A percentile compares a stretch with the other conserved stretches of the same genome.
Conservation (phyloP, 2,888 invertebrate species). For the Apodemia hepburni region DNA sequence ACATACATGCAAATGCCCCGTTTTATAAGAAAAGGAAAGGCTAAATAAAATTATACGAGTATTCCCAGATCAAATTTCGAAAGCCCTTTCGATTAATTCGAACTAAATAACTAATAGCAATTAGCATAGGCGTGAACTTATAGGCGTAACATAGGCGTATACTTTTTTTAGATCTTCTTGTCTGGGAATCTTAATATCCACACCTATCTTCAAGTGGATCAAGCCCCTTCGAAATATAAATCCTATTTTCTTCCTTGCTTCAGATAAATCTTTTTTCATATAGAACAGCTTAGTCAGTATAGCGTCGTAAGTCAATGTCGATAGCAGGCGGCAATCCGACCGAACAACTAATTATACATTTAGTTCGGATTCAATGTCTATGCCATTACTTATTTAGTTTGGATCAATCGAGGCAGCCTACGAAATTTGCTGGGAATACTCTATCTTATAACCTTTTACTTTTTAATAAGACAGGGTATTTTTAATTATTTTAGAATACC, state of each 20-base stretch:
- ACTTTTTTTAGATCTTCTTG: too few species aligned
- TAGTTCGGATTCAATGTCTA: slow-evolving; percentile 6
- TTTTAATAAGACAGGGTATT: neutral
- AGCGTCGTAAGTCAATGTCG: slow-evolving; percentile 2
- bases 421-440: neutral
- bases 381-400: neutral
- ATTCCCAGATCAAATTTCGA: neutral
- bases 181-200: too few species aligned
- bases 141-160: too few species aligned
- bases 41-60: neutral
- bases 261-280: slow-evolving; percentile 1
- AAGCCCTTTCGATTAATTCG: neutral
- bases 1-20: too few species aligned
- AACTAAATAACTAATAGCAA: slow-evolving; percentile 4
- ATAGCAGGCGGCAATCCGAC: neutral
- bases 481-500: neutral
- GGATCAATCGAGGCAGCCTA: neutral
- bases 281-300: slow-evolving; percentile 12
- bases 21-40: neutral
- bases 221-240: neutral
- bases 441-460: neutral
- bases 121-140: neutral
- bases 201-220: too few species aligned
- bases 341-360: slow-evolving; percentile 12
- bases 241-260: neutral